Evolutionary conservation across 2,797 vertebrate genomes (phyloP), one percentile per base, ranked within the genome.

Genomic region (Eulemur albifrons): DNA sequence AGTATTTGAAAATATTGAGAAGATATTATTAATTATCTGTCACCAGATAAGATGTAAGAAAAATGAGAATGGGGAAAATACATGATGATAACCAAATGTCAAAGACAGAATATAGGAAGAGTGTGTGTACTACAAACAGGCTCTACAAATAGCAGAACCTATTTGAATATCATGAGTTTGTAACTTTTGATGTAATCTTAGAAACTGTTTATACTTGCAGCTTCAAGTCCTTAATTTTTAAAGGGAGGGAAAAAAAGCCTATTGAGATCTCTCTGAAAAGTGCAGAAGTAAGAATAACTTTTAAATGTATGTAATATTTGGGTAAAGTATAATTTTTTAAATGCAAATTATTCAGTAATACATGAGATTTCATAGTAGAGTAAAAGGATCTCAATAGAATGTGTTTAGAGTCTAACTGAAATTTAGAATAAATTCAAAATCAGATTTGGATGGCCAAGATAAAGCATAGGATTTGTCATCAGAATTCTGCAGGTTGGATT

Each of bases 171-270:
- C 45, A 27, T 73, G 76, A 89, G 40, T 92, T 85, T 93, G 48
- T 61, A 86, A 93, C 57, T 48, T 48, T 82, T 77, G 20, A 86
- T 83, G 48, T 61, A 87, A 67, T 83, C 25, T 90, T 92, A 95
- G 48, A 81, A 88, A 50, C n/a, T 76, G 17, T 90, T 75, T 76
- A 73, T 72, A 67, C 32, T 50, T 84, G 14, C 45, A 40, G 54
- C 72, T 92, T 96, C 54, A 75, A 80, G 57, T 90, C 94, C 38
- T 38, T 80, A 35, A 54, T 84, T 77, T 94, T 83, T 83, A 95
- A 23, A 92, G 65, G 23, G 21, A 57, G 32, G 59, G 50, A 38
- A 76, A 59, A 88, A 11, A 70, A 73, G 30, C 6, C 7, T 89
- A n/a, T 38, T 82, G 20, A 52, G 27, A 3, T 85, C 23, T 88